phyloP scores from a whole-genome alignment of 1,140 invertebrate genomes.

The Heterodera schachtii region DNA sequence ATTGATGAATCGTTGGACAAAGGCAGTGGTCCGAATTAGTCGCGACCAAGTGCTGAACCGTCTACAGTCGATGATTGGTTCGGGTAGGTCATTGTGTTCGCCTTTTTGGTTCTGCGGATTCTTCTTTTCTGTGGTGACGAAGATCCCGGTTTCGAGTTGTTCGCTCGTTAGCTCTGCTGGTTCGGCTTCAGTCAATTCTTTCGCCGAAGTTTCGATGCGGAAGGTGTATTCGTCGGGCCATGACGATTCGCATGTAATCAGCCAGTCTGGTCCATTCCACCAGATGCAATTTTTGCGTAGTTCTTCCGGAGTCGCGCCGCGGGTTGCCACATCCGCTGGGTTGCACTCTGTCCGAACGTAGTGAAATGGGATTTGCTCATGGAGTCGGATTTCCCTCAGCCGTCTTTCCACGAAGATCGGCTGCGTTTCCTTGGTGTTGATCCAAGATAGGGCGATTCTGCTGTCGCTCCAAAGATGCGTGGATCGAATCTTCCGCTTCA shows the following conservation, averaged over 20 bases:
- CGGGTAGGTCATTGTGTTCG: background rate
- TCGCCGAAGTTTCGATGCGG: background rate
- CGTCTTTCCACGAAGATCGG: slow-evolving; percentile 31
- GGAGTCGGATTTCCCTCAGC: slow-evolving; percentile 11
- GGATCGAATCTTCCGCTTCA: background rate
- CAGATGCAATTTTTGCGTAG: slow-evolving; percentile 24
- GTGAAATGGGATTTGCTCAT: background rate
- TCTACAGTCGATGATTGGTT: slow-evolving; percentile 3
- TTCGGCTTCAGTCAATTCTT: background rate
- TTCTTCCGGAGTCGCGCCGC: slow-evolving; percentile 29
- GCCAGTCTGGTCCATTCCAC: slow-evolving; percentile 36
- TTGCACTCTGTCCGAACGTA: slow-evolving; percentile 33
- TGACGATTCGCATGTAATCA: background rate
- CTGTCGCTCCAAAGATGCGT: slow-evolving; percentile 41
- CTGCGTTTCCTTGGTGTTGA: slow-evolving; percentile 11
- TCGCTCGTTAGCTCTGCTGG: background rate
- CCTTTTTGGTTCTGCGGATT: background rate
- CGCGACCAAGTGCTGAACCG: slow-evolving; percentile 14
- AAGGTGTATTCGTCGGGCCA: background rate
- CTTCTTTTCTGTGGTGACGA: background rate
- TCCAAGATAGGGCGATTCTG: slow-evolving; percentile 17
- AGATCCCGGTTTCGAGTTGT: background rate
- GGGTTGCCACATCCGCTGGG: slow-evolving; percentile 34
- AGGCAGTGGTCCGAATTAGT: background rate
- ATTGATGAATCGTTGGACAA: background rate